Conservation (phyloP, 2,888 invertebrate species). For the Philonicus albiceps region DNA sequence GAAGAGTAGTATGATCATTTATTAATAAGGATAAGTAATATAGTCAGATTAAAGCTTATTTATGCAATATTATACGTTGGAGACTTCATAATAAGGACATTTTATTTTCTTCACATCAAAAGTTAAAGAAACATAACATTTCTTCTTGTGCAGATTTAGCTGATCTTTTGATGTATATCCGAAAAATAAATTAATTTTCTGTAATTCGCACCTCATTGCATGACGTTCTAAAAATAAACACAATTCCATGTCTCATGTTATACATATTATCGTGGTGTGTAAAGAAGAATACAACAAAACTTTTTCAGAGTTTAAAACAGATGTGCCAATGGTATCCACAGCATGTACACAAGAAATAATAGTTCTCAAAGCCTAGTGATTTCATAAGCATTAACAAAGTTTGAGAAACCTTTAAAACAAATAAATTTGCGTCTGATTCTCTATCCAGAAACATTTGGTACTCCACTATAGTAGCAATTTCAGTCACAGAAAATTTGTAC, state of each 20-base stretch:
- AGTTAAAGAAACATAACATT: background rate
- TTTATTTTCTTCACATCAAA: background rate
- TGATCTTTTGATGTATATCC: background rate
- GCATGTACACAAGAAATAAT: background rate
- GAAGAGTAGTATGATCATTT: too few species aligned
- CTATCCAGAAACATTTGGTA: background rate
- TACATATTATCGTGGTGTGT: background rate
- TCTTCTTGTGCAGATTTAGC: background rate
- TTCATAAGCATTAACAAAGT: background rate
- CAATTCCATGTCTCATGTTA: background rate
- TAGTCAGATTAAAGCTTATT: too few species aligned
- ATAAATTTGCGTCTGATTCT: background rate
- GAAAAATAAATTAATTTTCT: background rate
- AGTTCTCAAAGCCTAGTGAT: background rate
- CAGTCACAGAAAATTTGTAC: background rate
- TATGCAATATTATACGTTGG: background rate
- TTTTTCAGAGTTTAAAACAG: background rate
- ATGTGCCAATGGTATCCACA: background rate
- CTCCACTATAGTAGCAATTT: background rate
- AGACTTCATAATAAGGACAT: background rate
- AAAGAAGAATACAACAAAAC: background rate
- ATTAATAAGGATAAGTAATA: too few species aligned
- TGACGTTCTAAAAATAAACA: slow-evolving; percentile 2
- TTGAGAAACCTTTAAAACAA: background rate
- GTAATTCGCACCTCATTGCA: background rate